These are phyloP conservation scores for Aspiorhynchus laticeps DNA, from an alignment of 2,113 vertebrate genomes.

Conservation along the genomic window DNA sequence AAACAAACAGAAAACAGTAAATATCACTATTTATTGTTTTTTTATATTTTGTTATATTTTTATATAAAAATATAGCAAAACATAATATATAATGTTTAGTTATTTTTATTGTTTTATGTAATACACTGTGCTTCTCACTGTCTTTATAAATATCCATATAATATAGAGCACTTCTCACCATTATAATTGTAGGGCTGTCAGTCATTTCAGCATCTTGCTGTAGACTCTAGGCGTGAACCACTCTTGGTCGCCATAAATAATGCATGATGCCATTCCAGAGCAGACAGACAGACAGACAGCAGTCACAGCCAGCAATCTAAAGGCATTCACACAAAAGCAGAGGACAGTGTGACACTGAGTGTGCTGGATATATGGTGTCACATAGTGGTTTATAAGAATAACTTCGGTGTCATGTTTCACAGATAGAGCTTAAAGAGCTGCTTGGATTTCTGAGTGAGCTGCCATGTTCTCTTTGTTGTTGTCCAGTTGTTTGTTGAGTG, in stretches of 20 bases:
- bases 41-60: neutral
- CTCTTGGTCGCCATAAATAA: constrained; percentile 52
- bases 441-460: constrained; percentile 18
- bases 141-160: neutral
- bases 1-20: neutral
- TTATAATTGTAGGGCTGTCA: neutral
- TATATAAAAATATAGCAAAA: neutral
- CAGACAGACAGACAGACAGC: constrained; percentile 15
- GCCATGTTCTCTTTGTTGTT: constrained; percentile 52
- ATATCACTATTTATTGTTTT: neutral
- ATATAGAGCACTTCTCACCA: neutral
- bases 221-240: constrained; percentile 35
- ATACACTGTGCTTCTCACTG: neutral
- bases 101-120: constrained; percentile 1
- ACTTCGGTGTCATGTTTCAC: neutral
- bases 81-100: neutral
- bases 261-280: constrained; percentile 41
- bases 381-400: constrained; percentile 16
- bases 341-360: constrained; percentile 23
- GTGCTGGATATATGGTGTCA: constrained; percentile 25
- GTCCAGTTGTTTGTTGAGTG: constrained; percentile 20
- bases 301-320: neutral
- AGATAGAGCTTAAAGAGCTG: neutral
- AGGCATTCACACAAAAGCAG: constrained; percentile 38
- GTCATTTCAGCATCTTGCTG: constrained; percentile 40